Evolutionary conservation across 2,797 vertebrate genomes (phyloP).

Genomic region (Platalea minor): DNA sequence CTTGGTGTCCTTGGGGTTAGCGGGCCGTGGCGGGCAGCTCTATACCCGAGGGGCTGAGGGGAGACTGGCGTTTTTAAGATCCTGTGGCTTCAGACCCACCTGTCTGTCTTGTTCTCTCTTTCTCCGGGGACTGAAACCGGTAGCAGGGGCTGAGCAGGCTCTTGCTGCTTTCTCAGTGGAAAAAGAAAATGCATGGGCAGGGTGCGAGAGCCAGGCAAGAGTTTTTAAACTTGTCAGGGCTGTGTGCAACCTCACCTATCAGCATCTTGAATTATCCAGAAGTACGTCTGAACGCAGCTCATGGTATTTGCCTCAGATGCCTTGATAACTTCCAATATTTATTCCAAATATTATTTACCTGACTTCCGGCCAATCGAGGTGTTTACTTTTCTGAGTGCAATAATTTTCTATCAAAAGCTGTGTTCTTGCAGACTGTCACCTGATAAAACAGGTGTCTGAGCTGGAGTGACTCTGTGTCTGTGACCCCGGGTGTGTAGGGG

Average conservation of each 20-base stretch:
- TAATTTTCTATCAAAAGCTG: background rate
- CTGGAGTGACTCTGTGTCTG: background rate
- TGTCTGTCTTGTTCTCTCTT: background rate
- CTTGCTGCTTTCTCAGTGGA: accelerated
- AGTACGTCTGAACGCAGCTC: background rate
- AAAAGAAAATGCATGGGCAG: background rate
- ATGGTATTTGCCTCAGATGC: background rate
- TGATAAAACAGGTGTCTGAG: background rate
- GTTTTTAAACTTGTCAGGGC: background rate
- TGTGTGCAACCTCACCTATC: accelerated
- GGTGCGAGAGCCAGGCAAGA: accelerated
- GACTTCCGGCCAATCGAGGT: background rate
- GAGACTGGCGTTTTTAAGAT: background rate
- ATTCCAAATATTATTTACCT: background rate
- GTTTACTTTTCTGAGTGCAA: background rate
- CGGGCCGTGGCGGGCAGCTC: background rate
- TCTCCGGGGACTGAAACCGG: background rate
- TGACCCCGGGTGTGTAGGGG: accelerated
- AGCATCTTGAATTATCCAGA: background rate
- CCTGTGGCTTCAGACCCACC: background rate
- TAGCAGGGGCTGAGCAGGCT: background rate
- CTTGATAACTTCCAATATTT: background rate
- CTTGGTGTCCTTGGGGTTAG: conserved; percentile 19
- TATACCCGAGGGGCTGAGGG: background rate
- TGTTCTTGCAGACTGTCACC: background rate